phyloP scores from a whole-genome alignment of 2,113 vertebrate genomes.

The Paedocypris sp. region DNA sequence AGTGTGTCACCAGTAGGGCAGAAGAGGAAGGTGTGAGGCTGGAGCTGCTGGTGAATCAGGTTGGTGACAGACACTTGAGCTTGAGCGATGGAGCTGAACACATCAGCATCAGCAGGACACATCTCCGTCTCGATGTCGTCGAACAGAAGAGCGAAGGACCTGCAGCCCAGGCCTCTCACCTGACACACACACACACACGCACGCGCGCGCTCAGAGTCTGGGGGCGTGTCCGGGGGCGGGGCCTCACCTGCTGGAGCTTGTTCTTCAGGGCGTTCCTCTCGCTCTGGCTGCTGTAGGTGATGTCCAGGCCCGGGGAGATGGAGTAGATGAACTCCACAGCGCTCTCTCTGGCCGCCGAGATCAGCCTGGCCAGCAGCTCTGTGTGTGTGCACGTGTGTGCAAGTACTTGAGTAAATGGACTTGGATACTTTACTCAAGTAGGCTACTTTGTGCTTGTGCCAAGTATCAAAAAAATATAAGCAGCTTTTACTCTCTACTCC shows the following conservation, averaged over 20 bases:
- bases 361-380: slow-evolving; percentile 86
- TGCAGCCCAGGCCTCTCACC: slow-evolving; percentile 88
- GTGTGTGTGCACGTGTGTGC: slow-evolving; percentile 23
- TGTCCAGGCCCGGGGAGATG: slow-evolving; percentile 90
- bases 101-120: slow-evolving; percentile 88
- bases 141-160: slow-evolving; percentile 89
- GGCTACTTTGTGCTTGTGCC: too few species aligned
- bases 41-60: slow-evolving; percentile 80
- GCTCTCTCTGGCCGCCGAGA: slow-evolving; percentile 78
- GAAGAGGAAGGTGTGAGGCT: slow-evolving; percentile 88
- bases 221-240: too few species aligned
- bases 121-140: slow-evolving; percentile 96
- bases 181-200: slow-evolving; percentile 34
- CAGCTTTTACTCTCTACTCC: too few species aligned
- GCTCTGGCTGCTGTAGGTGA: slow-evolving; percentile 94
- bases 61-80: slow-evolving; percentile 91
- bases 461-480: too few species aligned
- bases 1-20: slow-evolving; percentile 99
- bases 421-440: too few species aligned
- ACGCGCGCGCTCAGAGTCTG: neutral
- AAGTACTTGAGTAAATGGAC: neutral
- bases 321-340: slow-evolving; percentile 91
- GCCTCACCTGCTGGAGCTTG: slow-evolving; percentile 78
- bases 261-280: slow-evolving; percentile 82
- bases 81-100: slow-evolving; percentile 89